Conservation (phyloP, 2,113 vertebrate genomes). For the Cranoglanis bouderius region DNA sequence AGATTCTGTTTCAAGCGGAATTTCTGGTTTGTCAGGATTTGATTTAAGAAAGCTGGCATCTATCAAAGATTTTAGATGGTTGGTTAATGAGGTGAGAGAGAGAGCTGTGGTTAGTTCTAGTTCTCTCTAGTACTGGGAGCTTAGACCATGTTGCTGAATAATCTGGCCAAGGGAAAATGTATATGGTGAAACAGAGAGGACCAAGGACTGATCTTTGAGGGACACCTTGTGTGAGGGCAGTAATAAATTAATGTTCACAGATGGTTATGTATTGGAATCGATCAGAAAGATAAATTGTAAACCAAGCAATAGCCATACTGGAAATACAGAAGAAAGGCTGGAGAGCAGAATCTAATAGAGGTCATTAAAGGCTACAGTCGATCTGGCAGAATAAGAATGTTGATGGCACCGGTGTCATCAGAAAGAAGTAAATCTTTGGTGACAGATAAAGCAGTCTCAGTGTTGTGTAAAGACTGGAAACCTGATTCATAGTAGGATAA, state of each 20-base stretch:
- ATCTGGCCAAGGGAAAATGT: not conserved
- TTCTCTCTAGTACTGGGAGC: not conserved
- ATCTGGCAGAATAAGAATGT: not conserved
- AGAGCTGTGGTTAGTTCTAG: not conserved
- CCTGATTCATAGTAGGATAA: not conserved
- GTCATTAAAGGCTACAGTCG: not conserved
- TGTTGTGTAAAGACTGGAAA: not conserved
- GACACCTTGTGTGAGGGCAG: not conserved
- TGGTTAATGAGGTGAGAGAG: not conserved
- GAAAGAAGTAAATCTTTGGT: not conserved
- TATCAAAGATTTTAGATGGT: not conserved
- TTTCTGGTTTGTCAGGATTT: not conserved
- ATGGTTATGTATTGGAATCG: not conserved
- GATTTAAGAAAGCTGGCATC: not conserved
- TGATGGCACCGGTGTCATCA: not conserved
- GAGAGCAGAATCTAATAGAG: not conserved
- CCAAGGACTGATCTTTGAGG: not conserved
- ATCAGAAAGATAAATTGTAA: not conserved
- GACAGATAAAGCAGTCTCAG: not conserved
- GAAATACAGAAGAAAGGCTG: not conserved
- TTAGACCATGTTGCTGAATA: not conserved
- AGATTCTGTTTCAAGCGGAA: not conserved
- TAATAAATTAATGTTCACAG: not conserved
- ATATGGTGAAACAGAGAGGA: not conserved
- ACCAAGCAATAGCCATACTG: not conserved